These are phyloP conservation scores for Nezara viridula DNA, from an alignment of 2,888 invertebrate species.

Conservation along the genomic window DNA sequence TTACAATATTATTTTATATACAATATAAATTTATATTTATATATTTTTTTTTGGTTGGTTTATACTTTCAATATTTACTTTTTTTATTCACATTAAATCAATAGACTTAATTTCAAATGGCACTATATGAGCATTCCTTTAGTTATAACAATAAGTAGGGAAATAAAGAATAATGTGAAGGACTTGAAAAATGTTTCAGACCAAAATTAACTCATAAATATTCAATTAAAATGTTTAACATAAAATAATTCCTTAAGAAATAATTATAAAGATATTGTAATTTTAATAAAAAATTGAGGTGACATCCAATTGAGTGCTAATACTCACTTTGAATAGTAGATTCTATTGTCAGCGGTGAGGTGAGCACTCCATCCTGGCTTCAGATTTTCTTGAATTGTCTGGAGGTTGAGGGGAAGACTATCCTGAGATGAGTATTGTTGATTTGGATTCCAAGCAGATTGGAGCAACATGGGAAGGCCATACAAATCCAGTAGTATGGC, in stretches of 20 bases:
- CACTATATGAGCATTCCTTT: neutral
- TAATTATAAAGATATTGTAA: neutral
- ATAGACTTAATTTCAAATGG: neutral
- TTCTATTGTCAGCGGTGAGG: slow-evolving; percentile 82
- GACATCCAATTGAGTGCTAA: neutral
- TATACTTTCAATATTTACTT: neutral
- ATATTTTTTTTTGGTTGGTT: too few relatives aligned
- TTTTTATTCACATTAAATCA: neutral
- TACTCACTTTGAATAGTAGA: slow-evolving; percentile 93
- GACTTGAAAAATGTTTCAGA: too few relatives aligned
- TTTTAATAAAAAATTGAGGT: neutral
- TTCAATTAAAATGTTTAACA: neutral
- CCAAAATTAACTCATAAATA: neutral
- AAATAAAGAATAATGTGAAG: too few relatives aligned
- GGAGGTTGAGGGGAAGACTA: slow-evolving; percentile 68
- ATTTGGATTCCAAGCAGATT: slow-evolving; percentile 65
- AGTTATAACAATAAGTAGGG: neutral
- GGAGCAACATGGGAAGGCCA: slow-evolving; percentile 66
- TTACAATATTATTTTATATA: too few relatives aligned
- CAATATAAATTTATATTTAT: too few relatives aligned
- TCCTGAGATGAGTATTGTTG: slow-evolving; percentile 63
- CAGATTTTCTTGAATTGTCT: slow-evolving; percentile 74
- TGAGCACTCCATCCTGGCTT: slow-evolving; percentile 86
- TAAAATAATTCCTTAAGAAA: neutral
- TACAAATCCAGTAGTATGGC: slow-evolving; percentile 59